Percentiles rank a stretch among this genome's conserved stretches.
Evolutionary conservation across 1,140 invertebrate genomes (phyloP).

Genomic region (Drosophila ficusphila): DNA sequence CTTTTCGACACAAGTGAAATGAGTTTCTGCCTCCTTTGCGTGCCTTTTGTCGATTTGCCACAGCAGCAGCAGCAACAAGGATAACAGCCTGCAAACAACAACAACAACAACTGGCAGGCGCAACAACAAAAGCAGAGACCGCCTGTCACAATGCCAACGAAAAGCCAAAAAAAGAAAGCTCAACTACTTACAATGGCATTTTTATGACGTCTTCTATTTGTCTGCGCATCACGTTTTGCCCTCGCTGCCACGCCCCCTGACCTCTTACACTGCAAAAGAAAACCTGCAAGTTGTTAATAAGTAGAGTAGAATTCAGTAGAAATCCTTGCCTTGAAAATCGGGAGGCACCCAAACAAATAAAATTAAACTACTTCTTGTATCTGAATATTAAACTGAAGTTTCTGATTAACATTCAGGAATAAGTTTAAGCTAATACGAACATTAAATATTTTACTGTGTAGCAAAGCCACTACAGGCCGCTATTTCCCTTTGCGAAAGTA

Average conservation of each 20-base stretch:
- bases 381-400: too few relatives aligned
- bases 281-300: too few relatives aligned
- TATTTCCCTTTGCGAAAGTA: slow-evolving; percentile 22
- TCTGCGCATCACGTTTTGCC: slow-evolving; percentile 29
- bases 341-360: too few relatives aligned
- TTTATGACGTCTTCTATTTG: slow-evolving; percentile 77
- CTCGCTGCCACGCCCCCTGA: slow-evolving; percentile 4
- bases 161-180: slow-evolving; percentile 47
- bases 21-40: slow-evolving; percentile 66
- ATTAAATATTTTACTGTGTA: not conserved
- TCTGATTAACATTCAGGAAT: too few relatives aligned
- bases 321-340: too few relatives aligned
- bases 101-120: slow-evolving; percentile 19
- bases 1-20: slow-evolving; percentile 81
- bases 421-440: not conserved
- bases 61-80: slow-evolving; percentile 37
- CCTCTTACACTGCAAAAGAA: slow-evolving; percentile 7
- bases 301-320: too few relatives aligned
- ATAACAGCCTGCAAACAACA: slow-evolving; percentile 36
- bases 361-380: too few relatives aligned
- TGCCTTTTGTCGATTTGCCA: slow-evolving; percentile 69
- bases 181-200: slow-evolving; percentile 80
- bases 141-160: slow-evolving; percentile 62
- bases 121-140: slow-evolving; percentile 38
- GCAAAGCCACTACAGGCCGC: not conserved